Evolutionary conservation across 2,888 invertebrate genomes (phyloP).

Genomic region (Aphodius sticticus): DNA sequence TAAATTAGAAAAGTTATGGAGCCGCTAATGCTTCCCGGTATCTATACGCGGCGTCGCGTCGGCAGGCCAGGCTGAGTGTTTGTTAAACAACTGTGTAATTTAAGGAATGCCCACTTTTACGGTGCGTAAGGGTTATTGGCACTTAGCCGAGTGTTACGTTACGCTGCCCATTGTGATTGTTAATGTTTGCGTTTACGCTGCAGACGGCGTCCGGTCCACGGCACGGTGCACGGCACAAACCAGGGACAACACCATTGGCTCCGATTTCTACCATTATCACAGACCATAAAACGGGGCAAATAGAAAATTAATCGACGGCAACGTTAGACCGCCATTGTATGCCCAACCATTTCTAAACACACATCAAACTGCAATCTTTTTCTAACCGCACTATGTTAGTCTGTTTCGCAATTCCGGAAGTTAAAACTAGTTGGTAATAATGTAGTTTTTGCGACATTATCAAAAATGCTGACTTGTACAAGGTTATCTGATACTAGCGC

Average conservation of each 20-base stretch:
- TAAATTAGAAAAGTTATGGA: slow-evolving; percentile 17
- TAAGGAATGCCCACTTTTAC: slow-evolving; percentile 37
- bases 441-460: no score
- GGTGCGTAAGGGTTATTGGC: slow-evolving; percentile 36
- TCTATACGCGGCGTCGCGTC: slow-evolving; percentile 28
- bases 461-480: no score
- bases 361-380: not conserved
- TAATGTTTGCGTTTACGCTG: slow-evolving; percentile 24
- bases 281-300: slow-evolving; percentile 22
- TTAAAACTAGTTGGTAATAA: not conserved
- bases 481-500: no score
- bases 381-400: not conserved
- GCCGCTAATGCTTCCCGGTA: slow-evolving; percentile 26
- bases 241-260: slow-evolving; percentile 12
- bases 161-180: slow-evolving; percentile 24
- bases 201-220: slow-evolving; percentile 6
- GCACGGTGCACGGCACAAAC: not conserved
- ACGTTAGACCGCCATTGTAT: slow-evolving; percentile 12
- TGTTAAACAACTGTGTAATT: slow-evolving; percentile 38
- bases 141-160: slow-evolving; percentile 29
- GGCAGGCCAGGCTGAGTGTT: slow-evolving; percentile 30
- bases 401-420: not conserved
- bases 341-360: not conserved
- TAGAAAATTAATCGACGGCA: slow-evolving; percentile 23
- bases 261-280: slow-evolving; percentile 24